Evolutionary conservation across 2,113 vertebrate genomes (phyloP), one percentile per base, ranked within the genome.

Genomic region (Oceanodroma tethys): DNA sequence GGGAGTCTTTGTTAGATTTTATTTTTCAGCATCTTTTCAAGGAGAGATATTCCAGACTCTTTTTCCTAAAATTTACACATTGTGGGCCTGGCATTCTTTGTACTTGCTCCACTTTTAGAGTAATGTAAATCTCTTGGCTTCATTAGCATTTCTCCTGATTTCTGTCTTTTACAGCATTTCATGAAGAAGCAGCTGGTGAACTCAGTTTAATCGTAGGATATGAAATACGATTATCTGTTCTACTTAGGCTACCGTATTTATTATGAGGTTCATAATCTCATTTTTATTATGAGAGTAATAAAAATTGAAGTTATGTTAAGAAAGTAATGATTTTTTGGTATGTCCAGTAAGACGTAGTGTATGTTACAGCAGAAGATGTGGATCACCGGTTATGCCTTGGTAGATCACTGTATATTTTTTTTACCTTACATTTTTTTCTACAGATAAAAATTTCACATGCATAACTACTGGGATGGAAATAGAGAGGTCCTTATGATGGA

Each of bases 21-120:
- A 29, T 42, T 67, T 87, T 71, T 7, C 23, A 60, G 15, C 58
- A 25, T 52, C 8, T 59, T 79, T 82, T 78, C 43, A 45, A 72
- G 48, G 26, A 66, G 45, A 90, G 9, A 15, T 58, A 63, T 83
- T 80, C 47, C 52, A 65, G n/a, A 32, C 14, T 58, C 2, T 16
- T 6, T 78, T 72, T 75, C 20, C 1, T 2, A 40, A 70, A 65
- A 62, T 36, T 6, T 65, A 42, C 1, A 0, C 15, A 2, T 7
- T 59, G 32, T 55, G 20, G 25, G 15, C 17, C 55, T 67, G 66
- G 14, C 27, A 27, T 88, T 60, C 47, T 75, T 86, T 55, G 18
- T 36, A 29, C 20, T 38, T 38, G 14, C 12, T 75, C 22, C 19
- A 16, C n/a, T 70, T 88, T 74, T 23, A 63, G 13, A 40, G 65